phyloP scores from a whole-genome alignment of 2,797 vertebrate genomes.

The Macroramphosus scolopax region DNA sequence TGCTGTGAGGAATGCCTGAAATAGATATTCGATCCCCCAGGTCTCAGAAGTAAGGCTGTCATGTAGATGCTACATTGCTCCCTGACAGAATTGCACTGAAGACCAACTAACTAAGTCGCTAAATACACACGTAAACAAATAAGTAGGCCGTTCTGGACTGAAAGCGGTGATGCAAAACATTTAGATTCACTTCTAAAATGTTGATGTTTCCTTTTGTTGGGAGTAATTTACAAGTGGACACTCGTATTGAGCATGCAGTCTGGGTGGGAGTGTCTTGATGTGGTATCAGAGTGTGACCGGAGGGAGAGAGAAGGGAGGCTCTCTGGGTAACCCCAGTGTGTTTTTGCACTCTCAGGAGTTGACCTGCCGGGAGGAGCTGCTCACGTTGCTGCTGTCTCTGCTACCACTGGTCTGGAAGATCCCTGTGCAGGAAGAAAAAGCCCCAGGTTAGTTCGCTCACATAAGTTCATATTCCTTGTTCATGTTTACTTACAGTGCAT shows the following conservation, averaged over 20 bases:
- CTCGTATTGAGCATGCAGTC: background rate
- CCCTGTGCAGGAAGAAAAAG: constrained; percentile 91
- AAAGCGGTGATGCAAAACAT: background rate
- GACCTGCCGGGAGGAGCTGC: constrained; percentile 95
- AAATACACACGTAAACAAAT: background rate
- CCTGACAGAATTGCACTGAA: constrained; percentile 7
- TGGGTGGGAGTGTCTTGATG: constrained; percentile 44
- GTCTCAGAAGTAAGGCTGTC: constrained; percentile 52
- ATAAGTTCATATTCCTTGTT: background rate
- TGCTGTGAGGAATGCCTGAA: constrained; percentile 72
- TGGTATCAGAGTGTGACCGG: constrained; percentile 43
- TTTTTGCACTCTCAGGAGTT: constrained; percentile 81
- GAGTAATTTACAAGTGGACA: background rate
- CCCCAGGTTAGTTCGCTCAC: constrained; percentile 80
- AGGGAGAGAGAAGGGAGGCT: constrained; percentile 20
- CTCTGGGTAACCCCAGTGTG: constrained; percentile 43
- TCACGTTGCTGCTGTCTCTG: constrained; percentile 92
- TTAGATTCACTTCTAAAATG: background rate
- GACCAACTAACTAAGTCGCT: constrained; percentile 5
- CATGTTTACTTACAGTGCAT: constrained; percentile 4
- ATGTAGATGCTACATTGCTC: constrained; percentile 62
- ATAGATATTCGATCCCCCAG: constrained; percentile 38
- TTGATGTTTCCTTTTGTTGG: background rate
- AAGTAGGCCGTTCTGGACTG: background rate
- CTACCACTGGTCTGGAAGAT: constrained; percentile 98